phyloP scores from a whole-genome alignment of 2,888 invertebrate genomes.

The Elmis aenea region DNA sequence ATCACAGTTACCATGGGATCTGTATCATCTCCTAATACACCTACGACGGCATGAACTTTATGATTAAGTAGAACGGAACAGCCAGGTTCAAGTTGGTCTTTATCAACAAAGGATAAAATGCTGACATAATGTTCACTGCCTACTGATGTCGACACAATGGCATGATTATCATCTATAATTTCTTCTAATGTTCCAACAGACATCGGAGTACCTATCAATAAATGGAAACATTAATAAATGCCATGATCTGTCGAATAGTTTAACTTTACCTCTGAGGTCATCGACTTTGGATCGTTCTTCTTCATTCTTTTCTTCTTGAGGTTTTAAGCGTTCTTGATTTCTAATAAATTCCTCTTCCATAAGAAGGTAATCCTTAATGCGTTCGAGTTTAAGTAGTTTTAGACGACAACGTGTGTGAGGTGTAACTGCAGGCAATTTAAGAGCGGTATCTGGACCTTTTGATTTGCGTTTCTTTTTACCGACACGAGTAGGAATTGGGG shows the following conservation, averaged over 20 bases:
- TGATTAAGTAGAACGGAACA: slow-evolving; percentile 98
- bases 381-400: slow-evolving; percentile 89
- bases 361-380: slow-evolving; percentile 96
- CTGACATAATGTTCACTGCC: slow-evolving; percentile 99
- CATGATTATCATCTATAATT: slow-evolving; percentile 99
- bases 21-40: slow-evolving; percentile 90
- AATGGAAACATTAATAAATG: background rate
- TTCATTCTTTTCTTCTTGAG: slow-evolving; percentile 98
- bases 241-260: slow-evolving; percentile 28
- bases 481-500: slow-evolving; percentile 96
- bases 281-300: slow-evolving; percentile 98
- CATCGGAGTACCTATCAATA: slow-evolving; percentile 99
- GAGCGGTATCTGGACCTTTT: slow-evolving; percentile 97
- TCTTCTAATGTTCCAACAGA: slow-evolving; percentile 99
- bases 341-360: slow-evolving; percentile 99
- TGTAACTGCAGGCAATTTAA: slow-evolving; percentile 95
- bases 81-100: slow-evolving; percentile 97
- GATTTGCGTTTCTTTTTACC: slow-evolving; percentile 96
- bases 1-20: slow-evolving; percentile 99
- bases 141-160: slow-evolving; percentile 97
- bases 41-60: slow-evolving; percentile 99
- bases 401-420: slow-evolving; percentile 96
- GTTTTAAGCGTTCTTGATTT: slow-evolving; percentile 96
- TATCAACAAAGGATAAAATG: slow-evolving; percentile 98
- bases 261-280: slow-evolving; percentile 90